These are phyloP conservation scores for Musca vetustissima DNA, from an alignment of 1,140 invertebrate genomes.

Conservation along the genomic window DNA sequence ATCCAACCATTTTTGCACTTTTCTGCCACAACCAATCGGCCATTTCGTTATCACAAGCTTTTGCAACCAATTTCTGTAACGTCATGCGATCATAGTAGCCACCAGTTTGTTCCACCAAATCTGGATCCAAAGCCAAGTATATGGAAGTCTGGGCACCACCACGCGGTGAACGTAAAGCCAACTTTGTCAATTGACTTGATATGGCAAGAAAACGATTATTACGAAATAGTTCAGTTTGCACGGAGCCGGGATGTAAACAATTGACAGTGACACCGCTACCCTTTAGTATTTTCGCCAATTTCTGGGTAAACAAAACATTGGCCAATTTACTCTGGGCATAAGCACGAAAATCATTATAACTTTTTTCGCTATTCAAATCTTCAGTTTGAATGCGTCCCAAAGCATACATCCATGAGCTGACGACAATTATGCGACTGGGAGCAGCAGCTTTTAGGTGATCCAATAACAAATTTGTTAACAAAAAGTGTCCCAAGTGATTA, in stretches of 20 bases:
- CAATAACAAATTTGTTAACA: conserved; percentile 81
- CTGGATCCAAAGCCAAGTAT: conserved; percentile 68
- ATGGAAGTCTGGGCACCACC: conserved; percentile 73
- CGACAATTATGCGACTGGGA: conserved; percentile 74
- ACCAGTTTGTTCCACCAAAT: conserved; percentile 65
- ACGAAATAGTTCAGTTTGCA: conserved; percentile 74
- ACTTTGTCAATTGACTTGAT: conserved; percentile 45
- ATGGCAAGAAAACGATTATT: background rate
- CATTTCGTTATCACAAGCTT: conserved; percentile 57
- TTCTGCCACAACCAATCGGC: conserved; percentile 72
- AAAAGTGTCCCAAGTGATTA: conserved; percentile 81
- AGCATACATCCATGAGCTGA: conserved; percentile 71
- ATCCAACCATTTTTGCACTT: conserved; percentile 46
- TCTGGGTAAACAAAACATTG: conserved; percentile 76
- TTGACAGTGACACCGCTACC: conserved; percentile 78
- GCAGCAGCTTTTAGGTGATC: conserved; percentile 64
- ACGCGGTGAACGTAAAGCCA: conserved; percentile 68
- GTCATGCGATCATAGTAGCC: conserved; percentile 62
- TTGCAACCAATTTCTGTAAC: conserved; percentile 39
- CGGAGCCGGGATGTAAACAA: conserved; percentile 81
- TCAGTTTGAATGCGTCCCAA: conserved; percentile 69
- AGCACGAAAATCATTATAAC: conserved; percentile 67
- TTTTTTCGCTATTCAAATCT: conserved; percentile 71
- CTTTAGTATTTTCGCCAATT: conserved; percentile 70
- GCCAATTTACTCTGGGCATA: conserved; percentile 87